A percentile compares a stretch with the other conserved stretches of the same genome.
Evolutionary conservation across 2,113 vertebrate species (phyloP).

Genomic region (Eulemur rufifrons): DNA sequence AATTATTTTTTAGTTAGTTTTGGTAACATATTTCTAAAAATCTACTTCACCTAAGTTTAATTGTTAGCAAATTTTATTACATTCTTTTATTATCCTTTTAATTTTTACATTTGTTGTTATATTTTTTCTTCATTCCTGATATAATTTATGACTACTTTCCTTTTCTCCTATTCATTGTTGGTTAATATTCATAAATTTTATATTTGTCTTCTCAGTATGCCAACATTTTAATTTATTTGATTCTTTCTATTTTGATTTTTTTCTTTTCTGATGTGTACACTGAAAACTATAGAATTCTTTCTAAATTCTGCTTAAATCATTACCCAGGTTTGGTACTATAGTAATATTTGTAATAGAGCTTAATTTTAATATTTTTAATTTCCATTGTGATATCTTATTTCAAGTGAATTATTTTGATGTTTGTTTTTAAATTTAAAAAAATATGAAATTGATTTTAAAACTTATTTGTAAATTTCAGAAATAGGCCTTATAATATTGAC

Average conservation of each 20-base stretch:
- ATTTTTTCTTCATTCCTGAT: neutral
- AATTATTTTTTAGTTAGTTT: neutral
- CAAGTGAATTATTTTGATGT: neutral
- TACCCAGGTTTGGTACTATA: neutral
- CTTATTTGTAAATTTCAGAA: neutral
- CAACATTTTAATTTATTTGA: neutral
- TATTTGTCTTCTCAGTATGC: neutral
- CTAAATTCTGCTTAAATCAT: neutral
- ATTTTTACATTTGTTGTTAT: neutral
- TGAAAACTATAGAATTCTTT: neutral
- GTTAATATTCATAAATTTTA: neutral
- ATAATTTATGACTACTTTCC: neutral
- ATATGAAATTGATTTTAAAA: neutral
- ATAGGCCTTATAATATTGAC: neutral
- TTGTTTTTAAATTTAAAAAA: neutral
- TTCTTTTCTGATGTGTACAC: neutral
- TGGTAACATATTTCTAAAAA: neutral
- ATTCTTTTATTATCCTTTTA: neutral
- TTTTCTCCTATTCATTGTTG: neutral
- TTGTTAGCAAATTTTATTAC: neutral
- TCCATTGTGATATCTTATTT: neutral
- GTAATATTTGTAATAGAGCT: neutral
- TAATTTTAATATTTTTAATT: neutral
- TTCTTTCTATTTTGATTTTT: neutral
- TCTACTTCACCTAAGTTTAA: neutral